Evolutionary conservation across 2,797 vertebrate genomes (phyloP).

Genomic region (Hozukius guyotensis): DNA sequence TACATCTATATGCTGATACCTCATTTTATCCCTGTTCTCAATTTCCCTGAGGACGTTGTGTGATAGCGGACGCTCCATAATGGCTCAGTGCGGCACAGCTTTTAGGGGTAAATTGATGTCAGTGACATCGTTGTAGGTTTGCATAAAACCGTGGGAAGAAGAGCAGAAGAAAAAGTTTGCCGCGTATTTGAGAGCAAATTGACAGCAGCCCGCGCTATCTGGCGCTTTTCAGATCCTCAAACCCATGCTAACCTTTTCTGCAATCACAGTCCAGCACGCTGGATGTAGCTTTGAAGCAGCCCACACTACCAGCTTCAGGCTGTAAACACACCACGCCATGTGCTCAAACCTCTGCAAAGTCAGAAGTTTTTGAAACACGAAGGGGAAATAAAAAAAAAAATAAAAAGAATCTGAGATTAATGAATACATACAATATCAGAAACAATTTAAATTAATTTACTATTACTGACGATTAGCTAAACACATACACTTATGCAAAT

Average conservation of each 20-base stretch:
- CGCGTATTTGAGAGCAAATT: conserved; percentile 56
- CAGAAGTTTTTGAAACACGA: conserved; percentile 4
- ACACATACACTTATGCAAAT: conserved; percentile 37
- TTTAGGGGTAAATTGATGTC: conserved; percentile 81
- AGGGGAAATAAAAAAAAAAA: no score
- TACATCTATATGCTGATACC: conserved; percentile 70
- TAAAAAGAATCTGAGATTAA: conserved; percentile 10
- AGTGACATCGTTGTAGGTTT: conserved; percentile 72
- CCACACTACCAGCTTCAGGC: conserved; percentile 43
- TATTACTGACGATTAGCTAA: conserved; percentile 5
- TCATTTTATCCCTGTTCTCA: conserved; percentile 52
- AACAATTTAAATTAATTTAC: not conserved
- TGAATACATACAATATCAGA: not conserved
- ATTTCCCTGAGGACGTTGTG: conserved; percentile 55
- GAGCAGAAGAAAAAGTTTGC: conserved; percentile 58
- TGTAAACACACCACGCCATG: conserved; percentile 20
- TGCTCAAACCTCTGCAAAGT: conserved; percentile 23
- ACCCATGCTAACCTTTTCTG: conserved; percentile 56
- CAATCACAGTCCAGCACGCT: conserved; percentile 51
- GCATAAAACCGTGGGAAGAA: conserved; percentile 75
- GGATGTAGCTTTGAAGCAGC: conserved; percentile 51
- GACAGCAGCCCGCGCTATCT: conserved; percentile 61
- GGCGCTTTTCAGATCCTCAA: conserved; percentile 56
- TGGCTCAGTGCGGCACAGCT: conserved; percentile 50
- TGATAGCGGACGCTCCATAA: conserved; percentile 61